Percentiles rank a stretch among this genome's conserved stretches.
These are phyloP conservation scores for Erebia palarica DNA, from an alignment of 2,888 invertebrate species.

Conservation along the genomic window DNA sequence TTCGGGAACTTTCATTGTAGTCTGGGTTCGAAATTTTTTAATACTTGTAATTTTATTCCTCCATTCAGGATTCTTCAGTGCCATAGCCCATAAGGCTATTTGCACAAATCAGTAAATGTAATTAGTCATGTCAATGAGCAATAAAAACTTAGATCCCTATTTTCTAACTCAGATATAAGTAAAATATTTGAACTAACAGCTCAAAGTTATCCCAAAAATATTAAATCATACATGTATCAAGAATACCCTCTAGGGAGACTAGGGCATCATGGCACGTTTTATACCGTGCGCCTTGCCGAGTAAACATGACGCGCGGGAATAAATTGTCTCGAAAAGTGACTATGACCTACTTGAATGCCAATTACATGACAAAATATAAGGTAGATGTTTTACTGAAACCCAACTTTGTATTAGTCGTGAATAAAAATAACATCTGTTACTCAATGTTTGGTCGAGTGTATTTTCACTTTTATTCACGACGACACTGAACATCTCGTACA, in stretches of 20 bases:
- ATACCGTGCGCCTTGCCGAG: slow-evolving; percentile 25
- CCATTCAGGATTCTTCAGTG: too few relatives aligned
- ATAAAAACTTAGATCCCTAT: too few relatives aligned
- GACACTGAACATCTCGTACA: too few relatives aligned
- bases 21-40: too few relatives aligned
- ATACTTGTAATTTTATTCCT: too few relatives aligned
- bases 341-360: slow-evolving; percentile 8
- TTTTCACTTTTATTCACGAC: too few relatives aligned
- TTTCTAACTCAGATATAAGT: background rate
- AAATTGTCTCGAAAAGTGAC: slow-evolving; percentile 25
- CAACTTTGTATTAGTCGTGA: background rate
- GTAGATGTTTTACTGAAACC: background rate
- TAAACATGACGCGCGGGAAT: slow-evolving; percentile 13
- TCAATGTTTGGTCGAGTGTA: too few relatives aligned
- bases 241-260: background rate
- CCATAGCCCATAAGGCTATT: too few relatives aligned
- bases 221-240: background rate
- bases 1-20: too few relatives aligned
- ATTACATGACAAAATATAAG: slow-evolving; percentile 7
- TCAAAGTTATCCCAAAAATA: background rate
- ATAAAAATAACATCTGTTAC: too few relatives aligned
- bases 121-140: too few relatives aligned
- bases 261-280: background rate
- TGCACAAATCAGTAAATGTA: too few relatives aligned
- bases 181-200: background rate